Evolutionary conservation across 2,888 invertebrate genomes (phyloP).

Genomic region (Teinopalpus imperialis): DNA sequence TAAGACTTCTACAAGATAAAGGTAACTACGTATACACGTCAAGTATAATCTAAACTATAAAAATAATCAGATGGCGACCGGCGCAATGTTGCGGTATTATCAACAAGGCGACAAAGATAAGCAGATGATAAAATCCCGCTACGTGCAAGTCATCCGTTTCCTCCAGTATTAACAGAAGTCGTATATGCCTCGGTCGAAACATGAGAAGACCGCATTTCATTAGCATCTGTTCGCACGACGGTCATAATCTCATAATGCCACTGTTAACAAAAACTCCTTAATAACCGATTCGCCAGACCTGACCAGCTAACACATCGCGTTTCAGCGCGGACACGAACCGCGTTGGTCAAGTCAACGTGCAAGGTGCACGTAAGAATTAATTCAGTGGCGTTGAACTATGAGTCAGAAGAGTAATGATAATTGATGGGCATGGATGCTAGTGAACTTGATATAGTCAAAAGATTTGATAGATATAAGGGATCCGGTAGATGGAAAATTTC

Average conservation of each 20-base stretch:
- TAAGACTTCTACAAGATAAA: no score
- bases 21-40: not conserved
- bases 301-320: not conserved
- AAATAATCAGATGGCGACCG: slow-evolving; percentile 11
- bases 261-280: no score
- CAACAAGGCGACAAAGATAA: slow-evolving; percentile 7
- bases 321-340: no score
- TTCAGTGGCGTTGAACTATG: not conserved
- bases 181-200: slow-evolving; percentile 5
- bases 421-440: no score
- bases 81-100: slow-evolving; percentile 14
- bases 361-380: not conserved
- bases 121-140: slow-evolving; percentile 4
- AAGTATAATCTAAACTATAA: slow-evolving; percentile 1
- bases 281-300: not conserved
- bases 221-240: not conserved
- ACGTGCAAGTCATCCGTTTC: slow-evolving; percentile 10
- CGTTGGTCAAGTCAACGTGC: no score
- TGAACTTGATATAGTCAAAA: not conserved
- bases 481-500: no score
- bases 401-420: no score
- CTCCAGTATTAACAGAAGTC: no score
- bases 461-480: not conserved
- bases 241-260: not conserved
- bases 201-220: no score